These are phyloP conservation scores for Zoanthus sociatus DNA, from an alignment of 92 coral and sea anemone species.

Conservation along the genomic window DNA sequence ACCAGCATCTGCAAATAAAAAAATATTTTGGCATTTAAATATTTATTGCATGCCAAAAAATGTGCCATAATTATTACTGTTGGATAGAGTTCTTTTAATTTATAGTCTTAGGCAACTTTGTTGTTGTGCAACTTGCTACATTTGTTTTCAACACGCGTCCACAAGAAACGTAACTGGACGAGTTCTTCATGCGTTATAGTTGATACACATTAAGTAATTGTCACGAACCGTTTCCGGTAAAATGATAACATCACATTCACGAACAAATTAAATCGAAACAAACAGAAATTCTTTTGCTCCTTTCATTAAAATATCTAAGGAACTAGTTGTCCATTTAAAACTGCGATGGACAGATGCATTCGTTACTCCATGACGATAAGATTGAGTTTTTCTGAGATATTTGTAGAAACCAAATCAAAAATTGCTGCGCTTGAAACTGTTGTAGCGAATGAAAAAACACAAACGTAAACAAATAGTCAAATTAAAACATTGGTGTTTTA, in stretches of 20 bases:
- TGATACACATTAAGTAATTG: neutral
- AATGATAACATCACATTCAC: neutral
- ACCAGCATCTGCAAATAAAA: too few species aligned
- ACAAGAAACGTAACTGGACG: neutral
- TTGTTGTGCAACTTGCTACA: too few species aligned
- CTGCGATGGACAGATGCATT: neutral
- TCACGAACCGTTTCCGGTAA: neutral
- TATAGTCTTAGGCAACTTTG: too few species aligned
- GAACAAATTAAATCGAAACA: neutral
- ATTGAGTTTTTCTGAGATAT: neutral
- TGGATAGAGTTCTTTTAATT: too few species aligned
- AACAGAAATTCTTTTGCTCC: neutral
- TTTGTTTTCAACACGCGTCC: too few species aligned
- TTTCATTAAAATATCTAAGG: neutral
- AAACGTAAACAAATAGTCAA: neutral
- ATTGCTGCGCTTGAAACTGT: neutral
- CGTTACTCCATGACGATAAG: neutral
- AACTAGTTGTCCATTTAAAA: neutral
- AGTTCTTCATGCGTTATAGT: neutral
- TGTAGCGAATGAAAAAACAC: neutral
- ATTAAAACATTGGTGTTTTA: neutral
- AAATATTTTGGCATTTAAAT: too few species aligned
- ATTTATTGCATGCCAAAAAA: too few species aligned
- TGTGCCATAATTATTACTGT: too few species aligned
- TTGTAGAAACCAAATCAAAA: neutral